Base-by-base conservation (phyloP, 2,888 invertebrate species). In the Anorthoa munda region DNA sequence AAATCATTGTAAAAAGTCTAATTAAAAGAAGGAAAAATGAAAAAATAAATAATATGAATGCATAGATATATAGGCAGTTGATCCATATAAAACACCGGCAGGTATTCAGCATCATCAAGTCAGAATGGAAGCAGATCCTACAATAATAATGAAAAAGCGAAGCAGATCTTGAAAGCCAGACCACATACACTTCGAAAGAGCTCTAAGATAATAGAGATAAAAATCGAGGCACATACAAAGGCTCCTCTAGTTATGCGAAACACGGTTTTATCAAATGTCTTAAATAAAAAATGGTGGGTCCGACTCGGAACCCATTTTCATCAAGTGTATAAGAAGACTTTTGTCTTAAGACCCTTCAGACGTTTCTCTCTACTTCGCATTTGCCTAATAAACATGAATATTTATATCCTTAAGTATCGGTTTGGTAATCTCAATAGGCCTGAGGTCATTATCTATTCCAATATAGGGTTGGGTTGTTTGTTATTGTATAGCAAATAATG, bases 301-400 rank as follows among this genome's bases (percentile, higher is more conserved):
- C 50, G 17, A 21, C 23, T 50, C 17, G 9, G 26, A 9, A 21
- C 31, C 63, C 31, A 31, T 75, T 69, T 65, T 66, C 65, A 46
- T 50, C 48, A 26, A 66, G 53, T 70, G 17, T 21, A 18, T n/a
- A 56, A 23, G 31, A 66, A 50, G 53, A 26, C 21, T 17, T 72
- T 64, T 68, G 39, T 77, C 23, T 72, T 60, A 64, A 72, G 48
- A 21, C 61, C 66, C 63, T 58, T 26, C 17, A 66, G 71, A 46
- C 5, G 21, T 45, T 48, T 12, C 48, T 21, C 39, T 73, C 31
- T 46, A 65, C 17, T 75, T 75, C 45, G 45, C 58, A 75, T 79
- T 79, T 64, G 15, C 75, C 21, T 50, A 66, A 75, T 61, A 79
- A 63, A 59, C 74, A 71, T 79, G 70, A 79, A 79, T 79, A 79